Evolutionary conservation across 2,113 vertebrate genomes (phyloP).

Genomic region (Larimichthys crocea): DNA sequence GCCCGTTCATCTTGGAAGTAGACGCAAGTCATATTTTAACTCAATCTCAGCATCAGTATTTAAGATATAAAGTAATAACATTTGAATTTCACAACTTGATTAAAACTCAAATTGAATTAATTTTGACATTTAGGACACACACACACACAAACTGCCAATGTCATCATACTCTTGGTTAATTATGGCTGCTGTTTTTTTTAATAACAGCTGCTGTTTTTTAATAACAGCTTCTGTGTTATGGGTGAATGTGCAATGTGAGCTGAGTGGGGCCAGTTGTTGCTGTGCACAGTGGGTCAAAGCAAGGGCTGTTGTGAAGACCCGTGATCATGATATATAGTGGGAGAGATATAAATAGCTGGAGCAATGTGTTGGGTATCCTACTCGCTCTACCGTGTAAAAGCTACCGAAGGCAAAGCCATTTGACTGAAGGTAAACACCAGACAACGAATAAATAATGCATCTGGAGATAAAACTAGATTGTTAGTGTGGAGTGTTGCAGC

Average conservation of each 20-base stretch:
- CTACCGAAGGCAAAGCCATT: slow-evolving; percentile 54
- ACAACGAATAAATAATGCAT: slow-evolving; percentile 6
- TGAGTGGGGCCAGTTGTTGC: slow-evolving; percentile 28
- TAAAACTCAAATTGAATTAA: neutral
- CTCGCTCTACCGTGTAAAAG: slow-evolving; percentile 55
- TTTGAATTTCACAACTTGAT: neutral
- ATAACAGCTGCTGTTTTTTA: neutral
- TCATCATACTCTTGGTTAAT: neutral
- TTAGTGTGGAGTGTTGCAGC: slow-evolving; percentile 2
- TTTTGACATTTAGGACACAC: neutral
- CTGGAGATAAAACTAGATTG: neutral
- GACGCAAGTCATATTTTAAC: neutral
- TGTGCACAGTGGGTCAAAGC: slow-evolving; percentile 67
- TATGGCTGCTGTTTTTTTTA: no score
- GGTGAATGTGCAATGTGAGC: neutral
- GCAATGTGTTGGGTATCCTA: slow-evolving; percentile 39
- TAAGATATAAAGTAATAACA: neutral
- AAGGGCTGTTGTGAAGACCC: slow-evolving; percentile 77
- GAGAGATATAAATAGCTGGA: slow-evolving; percentile 68
- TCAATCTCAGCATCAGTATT: neutral
- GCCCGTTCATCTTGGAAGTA: no score
- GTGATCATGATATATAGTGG: slow-evolving; percentile 86
- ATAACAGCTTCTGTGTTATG: neutral
- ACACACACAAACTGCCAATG: neutral
- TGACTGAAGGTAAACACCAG: slow-evolving; percentile 78